phyloP scores from a whole-genome alignment of 2,888 invertebrate genomes.

The Melanotus villosus region DNA sequence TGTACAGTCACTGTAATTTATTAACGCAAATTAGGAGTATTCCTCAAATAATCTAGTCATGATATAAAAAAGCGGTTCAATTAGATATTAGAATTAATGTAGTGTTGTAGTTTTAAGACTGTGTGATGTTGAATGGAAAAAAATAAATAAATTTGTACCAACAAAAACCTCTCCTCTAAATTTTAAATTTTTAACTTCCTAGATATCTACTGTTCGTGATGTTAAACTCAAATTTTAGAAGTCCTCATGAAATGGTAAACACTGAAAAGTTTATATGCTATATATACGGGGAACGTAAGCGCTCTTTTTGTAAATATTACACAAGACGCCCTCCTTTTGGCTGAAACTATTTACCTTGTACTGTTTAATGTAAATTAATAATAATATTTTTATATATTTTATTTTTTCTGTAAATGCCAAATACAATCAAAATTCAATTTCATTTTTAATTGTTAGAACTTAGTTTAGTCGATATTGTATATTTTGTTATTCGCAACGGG shows the following conservation, averaged over 20 bases:
- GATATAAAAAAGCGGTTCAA: constrained; percentile 1
- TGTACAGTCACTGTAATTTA: constrained; percentile 11
- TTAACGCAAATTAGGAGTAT: constrained; percentile 7
- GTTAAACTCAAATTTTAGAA: too few species aligned
- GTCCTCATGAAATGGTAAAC: too few species aligned
- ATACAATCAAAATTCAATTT: background rate
- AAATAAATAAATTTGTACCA: too few species aligned
- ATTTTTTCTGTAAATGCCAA: constrained; percentile 1
- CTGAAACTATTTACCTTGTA: constrained; percentile 14
- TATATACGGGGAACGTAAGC: constrained; percentile 32
- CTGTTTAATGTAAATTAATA: constrained; percentile 7
- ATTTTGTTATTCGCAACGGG: background rate
- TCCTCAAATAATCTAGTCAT: constrained; percentile 29
- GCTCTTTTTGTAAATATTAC: constrained; percentile 37
- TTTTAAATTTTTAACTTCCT: too few species aligned
- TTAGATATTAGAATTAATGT: constrained; percentile 12
- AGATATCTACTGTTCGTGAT: too few species aligned
- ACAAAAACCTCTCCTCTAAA: too few species aligned
- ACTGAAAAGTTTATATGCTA: background rate
- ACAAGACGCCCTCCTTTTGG: constrained; percentile 12
- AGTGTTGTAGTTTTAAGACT: constrained; percentile 28
- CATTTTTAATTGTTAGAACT: background rate
- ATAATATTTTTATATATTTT: constrained; percentile 20
- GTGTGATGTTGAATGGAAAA: constrained; percentile 5
- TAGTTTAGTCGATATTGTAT: background rate